Percentiles rank a stretch among this genome's conserved stretches.
Conservation (phyloP, 2,113 vertebrate species). For the Tor tambroides region DNA sequence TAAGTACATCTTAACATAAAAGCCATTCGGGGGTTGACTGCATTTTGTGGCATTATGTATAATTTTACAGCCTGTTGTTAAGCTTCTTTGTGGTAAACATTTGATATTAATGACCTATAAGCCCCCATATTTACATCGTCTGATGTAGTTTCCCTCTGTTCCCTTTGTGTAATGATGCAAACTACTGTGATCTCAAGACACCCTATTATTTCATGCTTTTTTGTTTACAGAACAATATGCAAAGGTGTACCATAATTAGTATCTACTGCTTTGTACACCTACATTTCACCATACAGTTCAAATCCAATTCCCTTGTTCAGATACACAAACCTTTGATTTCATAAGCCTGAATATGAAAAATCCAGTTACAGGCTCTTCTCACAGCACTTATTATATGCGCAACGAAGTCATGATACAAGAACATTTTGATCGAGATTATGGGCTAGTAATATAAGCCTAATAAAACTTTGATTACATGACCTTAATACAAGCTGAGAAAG, state of each 20-base stretch:
- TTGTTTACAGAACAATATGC: conserved; percentile 46
- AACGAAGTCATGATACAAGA: not conserved
- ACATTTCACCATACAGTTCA: conserved; percentile 3
- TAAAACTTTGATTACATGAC: not conserved
- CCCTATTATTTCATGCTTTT: conserved; percentile 44
- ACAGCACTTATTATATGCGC: not conserved
- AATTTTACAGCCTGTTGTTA: not conserved
- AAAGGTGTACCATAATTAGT: conserved; percentile 43
- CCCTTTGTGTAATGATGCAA: conserved; percentile 44
- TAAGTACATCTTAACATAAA: not conserved
- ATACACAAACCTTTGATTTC: not conserved
- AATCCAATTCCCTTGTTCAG: conserved; percentile 36
- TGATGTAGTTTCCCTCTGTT: conserved; percentile 36
- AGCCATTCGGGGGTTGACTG: not conserved
- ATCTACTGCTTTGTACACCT: conserved; percentile 21
- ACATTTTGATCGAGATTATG: conserved; percentile 4
- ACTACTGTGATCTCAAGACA: conserved; percentile 44
- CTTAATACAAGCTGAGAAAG: not conserved
- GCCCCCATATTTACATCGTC: conserved; percentile 27
- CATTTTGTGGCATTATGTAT: not conserved
- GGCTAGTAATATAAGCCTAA: not conserved
- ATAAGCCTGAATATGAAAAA: not conserved
- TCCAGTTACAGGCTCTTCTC: not conserved
- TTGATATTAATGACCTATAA: conserved; percentile 12
- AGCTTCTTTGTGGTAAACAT: not conserved